A percentile compares a stretch with the other conserved stretches of the same genome.
Conservation (phyloP, 92 coral and sea anemone genomes). For the Isaurus tuberculatus region DNA sequence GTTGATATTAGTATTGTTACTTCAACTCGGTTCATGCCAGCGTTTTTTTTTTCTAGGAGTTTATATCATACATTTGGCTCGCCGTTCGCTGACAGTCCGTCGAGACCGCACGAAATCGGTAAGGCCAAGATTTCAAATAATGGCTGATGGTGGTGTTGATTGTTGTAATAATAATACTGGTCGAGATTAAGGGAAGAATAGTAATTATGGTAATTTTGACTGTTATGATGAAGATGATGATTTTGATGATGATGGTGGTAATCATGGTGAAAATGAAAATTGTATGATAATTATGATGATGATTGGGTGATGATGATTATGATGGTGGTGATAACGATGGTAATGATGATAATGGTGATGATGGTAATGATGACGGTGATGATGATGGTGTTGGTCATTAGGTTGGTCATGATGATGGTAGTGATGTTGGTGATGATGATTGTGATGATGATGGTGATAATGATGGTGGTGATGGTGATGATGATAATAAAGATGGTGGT, state of each 20-base stretch:
- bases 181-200: too few species aligned
- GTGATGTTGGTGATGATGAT: not conserved
- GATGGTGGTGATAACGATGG: not conserved
- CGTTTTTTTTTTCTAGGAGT: constrained; percentile 64
- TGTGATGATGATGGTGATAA: not conserved
- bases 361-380: not conserved
- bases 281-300: not conserved
- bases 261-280: not conserved
- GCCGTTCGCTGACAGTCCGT: constrained; percentile 97
- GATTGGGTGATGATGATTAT: not conserved
- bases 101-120: constrained; percentile 99
- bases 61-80: constrained; percentile 98
- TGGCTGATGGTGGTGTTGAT: not conserved
- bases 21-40: not conserved
- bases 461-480: not conserved
- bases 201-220: too few species aligned
- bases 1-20: not conserved
- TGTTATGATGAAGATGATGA: not conserved
- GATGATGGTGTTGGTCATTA: not conserved
- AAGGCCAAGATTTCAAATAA: not conserved
- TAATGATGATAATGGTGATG: not conserved
- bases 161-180: not conserved
- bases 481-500: not conserved
- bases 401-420: too few species aligned
- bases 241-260: not conserved